These are phyloP conservation scores for Lophochroa leadbeateri DNA, from an alignment of 2,113 vertebrate species.

Conservation along the genomic window DNA sequence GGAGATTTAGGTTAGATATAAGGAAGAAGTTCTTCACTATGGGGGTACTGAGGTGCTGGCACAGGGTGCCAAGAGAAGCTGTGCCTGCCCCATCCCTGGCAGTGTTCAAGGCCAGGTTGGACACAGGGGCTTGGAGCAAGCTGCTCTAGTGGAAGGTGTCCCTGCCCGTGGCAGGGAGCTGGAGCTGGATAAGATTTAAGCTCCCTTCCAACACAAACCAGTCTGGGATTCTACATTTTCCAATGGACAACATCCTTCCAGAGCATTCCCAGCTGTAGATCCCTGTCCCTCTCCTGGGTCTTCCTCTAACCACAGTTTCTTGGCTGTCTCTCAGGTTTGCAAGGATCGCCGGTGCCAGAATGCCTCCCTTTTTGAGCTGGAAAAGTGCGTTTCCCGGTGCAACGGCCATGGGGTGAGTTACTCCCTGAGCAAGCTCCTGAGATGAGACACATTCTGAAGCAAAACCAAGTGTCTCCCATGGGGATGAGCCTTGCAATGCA, in stretches of 20 bases:
- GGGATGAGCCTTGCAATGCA: neutral
- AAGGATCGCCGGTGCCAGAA: slow-evolving; percentile 87
- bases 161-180: neutral
- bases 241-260: accelerated
- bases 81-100: neutral
- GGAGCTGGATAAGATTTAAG: neutral
- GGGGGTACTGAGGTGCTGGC: neutral
- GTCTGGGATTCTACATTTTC: neutral
- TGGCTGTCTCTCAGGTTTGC: slow-evolving; percentile 82
- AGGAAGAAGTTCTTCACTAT: neutral
- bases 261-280: neutral
- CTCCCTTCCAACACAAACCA: neutral
- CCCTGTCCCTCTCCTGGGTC: accelerated
- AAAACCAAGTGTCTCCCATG: accelerated
- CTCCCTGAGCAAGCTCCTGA: neutral
- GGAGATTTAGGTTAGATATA: neutral
- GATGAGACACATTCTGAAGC: neutral
- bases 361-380: slow-evolving; percentile 83
- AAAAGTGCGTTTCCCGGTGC: slow-evolving; percentile 82
- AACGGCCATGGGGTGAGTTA: slow-evolving; percentile 75
- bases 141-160: neutral
- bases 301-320: neutral
- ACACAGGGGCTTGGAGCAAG: neutral
- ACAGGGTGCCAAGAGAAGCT: neutral
- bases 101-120: neutral